Percentiles rank a stretch among this genome's conserved stretches.
Conservation (phyloP, 2,888 invertebrate genomes). For the Microplitis deprimator region DNA sequence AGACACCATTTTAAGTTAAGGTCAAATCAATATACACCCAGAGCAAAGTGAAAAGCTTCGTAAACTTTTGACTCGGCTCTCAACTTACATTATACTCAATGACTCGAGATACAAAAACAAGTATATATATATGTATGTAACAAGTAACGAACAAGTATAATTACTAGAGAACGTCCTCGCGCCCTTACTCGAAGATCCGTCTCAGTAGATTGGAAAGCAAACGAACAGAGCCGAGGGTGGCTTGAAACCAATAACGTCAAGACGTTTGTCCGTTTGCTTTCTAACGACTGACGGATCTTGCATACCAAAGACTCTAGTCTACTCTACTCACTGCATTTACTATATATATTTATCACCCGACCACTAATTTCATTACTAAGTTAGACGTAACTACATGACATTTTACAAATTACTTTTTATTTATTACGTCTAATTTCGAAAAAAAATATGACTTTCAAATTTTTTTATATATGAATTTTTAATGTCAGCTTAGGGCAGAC, state of each 20-base stretch:
- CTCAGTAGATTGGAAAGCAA: slow-evolving; percentile 34
- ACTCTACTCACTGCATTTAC: slow-evolving; percentile 1
- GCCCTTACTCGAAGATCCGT: slow-evolving; percentile 38
- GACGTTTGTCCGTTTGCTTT: slow-evolving; percentile 56
- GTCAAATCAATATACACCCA: slow-evolving; percentile 28
- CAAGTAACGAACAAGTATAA: slow-evolving; percentile 64
- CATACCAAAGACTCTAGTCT: slow-evolving; percentile 54
- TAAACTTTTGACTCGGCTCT: neutral
- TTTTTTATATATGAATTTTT: too few species aligned
- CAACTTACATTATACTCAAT: slow-evolving; percentile 16
- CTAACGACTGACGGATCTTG: slow-evolving; percentile 58
- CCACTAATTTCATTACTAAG: slow-evolving; percentile 68
- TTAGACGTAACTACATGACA: slow-evolving; percentile 64
- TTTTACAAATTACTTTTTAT: neutral
- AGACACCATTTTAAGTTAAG: slow-evolving; percentile 8
- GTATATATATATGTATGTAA: neutral
- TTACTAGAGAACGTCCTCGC: slow-evolving; percentile 62
- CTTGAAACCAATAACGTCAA: slow-evolving; percentile 69
- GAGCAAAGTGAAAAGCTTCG: slow-evolving; percentile 23
- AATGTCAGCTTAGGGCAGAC: too few species aligned
- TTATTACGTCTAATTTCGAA: neutral
- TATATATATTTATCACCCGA: neutral
- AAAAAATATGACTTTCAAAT: too few species aligned
- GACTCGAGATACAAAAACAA: slow-evolving; percentile 49
- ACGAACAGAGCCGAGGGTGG: slow-evolving; percentile 48